These are phyloP conservation scores for Eristalinus sepulchralis DNA, from an alignment of 2,888 invertebrate genomes.

Conservation along the genomic window DNA sequence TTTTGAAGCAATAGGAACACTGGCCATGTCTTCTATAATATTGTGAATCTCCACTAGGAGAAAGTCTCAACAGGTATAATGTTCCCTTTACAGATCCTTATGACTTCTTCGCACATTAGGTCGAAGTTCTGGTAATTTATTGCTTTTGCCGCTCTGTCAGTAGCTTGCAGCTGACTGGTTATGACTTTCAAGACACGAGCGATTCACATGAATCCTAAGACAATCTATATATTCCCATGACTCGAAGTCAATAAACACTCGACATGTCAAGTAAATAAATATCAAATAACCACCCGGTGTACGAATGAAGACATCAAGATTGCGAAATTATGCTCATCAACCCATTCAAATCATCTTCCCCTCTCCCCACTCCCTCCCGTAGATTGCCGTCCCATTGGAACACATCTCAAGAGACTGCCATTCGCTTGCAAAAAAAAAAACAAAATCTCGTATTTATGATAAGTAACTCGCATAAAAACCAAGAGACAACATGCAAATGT, in stretches of 20 bases:
- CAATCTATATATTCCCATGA: background rate
- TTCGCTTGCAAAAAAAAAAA: background rate
- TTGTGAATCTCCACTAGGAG: too few species aligned
- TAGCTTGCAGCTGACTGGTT: too few species aligned
- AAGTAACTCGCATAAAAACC: conserved; percentile 51
- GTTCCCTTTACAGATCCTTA: too few species aligned
- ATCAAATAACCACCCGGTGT: background rate
- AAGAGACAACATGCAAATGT: conserved; percentile 22
- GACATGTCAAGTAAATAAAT: background rate
- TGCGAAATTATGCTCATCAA: background rate
- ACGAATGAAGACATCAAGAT: background rate
- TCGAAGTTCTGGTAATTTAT: too few species aligned
- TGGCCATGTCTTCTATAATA: too few species aligned
- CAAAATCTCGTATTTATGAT: conserved; percentile 37
- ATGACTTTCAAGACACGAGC: too few species aligned
- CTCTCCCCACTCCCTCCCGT: background rate
- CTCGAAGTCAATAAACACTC: background rate
- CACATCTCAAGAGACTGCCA: background rate
- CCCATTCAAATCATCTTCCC: background rate
- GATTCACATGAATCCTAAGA: too few species aligned
- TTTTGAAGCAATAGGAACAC: too few species aligned
- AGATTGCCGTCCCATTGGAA: background rate
- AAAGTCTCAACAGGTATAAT: too few species aligned
- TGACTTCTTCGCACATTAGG: too few species aligned
- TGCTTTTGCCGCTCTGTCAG: too few species aligned